These are phyloP conservation scores for Xenopus laevis DNA, from an alignment of 2,113 vertebrate species.

Conservation along the genomic window DNA sequence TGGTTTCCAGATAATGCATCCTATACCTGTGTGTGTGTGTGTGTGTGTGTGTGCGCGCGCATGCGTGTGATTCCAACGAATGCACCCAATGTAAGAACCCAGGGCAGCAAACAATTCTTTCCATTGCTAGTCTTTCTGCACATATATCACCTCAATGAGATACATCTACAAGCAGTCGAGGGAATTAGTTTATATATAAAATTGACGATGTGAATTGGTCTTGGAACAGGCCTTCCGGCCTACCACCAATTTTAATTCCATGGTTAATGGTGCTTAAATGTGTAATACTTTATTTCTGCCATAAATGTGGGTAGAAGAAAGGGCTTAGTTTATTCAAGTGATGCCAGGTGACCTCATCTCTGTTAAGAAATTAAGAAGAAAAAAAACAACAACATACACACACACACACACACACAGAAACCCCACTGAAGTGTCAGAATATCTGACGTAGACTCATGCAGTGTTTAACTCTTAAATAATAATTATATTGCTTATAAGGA, in stretches of 20 bases:
- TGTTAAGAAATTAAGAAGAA: constrained; percentile 18
- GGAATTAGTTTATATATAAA: constrained; percentile 36
- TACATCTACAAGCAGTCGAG: constrained; percentile 16
- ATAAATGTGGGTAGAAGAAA: constrained; percentile 37
- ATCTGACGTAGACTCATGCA: constrained; percentile 22
- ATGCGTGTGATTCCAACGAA: too few relatives aligned
- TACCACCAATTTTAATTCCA: constrained; percentile 37
- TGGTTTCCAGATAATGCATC: too few relatives aligned
- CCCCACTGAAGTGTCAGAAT: constrained; percentile 9
- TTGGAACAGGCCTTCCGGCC: constrained; percentile 32
- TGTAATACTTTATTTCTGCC: constrained; percentile 33
- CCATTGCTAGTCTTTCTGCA: constrained; percentile 2
- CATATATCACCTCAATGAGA: constrained; percentile 23
- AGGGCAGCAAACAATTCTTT: constrained; percentile 18
- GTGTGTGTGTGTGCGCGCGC: too few relatives aligned
- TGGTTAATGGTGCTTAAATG: constrained; percentile 41
- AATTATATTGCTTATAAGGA: background rate
- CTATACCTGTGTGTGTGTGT: too few relatives aligned
- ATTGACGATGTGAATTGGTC: constrained; percentile 32
- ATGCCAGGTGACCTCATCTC: constrained; percentile 35
- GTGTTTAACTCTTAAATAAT: constrained; percentile 11
- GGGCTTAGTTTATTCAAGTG: constrained; percentile 26
- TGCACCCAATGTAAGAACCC: too few relatives aligned
- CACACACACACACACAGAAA: too few relatives aligned
- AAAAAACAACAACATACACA: background rate